Evolutionary conservation across 2,888 invertebrate species (phyloP).

Genomic region (Clistopyga incitator): DNA sequence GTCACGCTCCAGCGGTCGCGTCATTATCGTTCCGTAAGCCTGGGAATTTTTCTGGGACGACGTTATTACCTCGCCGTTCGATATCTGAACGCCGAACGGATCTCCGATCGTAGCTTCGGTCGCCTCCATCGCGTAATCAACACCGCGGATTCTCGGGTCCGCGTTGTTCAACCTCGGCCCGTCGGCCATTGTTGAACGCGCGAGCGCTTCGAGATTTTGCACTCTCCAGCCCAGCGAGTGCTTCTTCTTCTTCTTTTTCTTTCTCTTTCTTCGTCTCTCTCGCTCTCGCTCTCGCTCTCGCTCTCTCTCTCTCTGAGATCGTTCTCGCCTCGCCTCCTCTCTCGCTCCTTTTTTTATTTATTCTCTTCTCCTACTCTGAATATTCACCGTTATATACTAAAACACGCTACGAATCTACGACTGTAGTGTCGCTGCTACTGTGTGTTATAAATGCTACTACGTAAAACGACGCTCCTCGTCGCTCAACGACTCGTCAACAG

Average conservation of each 20-base stretch:
- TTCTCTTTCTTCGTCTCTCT: too few species aligned
- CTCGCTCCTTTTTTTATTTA: not conserved
- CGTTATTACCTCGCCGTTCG: slow-evolving; percentile 18
- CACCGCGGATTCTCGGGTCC: slow-evolving; percentile 28
- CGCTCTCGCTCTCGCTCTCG: too few species aligned
- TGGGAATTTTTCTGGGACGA: not conserved
- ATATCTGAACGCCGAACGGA: slow-evolving; percentile 5
- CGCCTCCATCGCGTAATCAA: slow-evolving; percentile 45
- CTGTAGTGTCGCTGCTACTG: not conserved
- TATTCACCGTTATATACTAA: not conserved
- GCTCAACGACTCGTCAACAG: too few species aligned
- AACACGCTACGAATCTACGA: not conserved
- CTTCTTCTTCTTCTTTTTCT: too few species aligned
- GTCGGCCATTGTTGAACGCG: slow-evolving; percentile 67
- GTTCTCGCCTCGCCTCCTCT: not conserved
- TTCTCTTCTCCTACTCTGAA: not conserved
- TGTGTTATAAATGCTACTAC: not conserved
- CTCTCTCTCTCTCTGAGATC: too few species aligned
- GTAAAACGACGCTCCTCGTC: not conserved
- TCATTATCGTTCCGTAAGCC: slow-evolving; percentile 40
- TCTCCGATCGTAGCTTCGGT: not conserved
- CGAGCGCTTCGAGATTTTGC: slow-evolving; percentile 31
- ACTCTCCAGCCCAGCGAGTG: slow-evolving; percentile 5
- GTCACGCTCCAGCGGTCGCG: slow-evolving; percentile 58
- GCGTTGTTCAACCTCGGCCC: slow-evolving; percentile 65